Evolutionary conservation across 2,113 vertebrate genomes (phyloP), one percentile per base, ranked within the genome.

Genomic region (Pontoporia blainvillei): DNA sequence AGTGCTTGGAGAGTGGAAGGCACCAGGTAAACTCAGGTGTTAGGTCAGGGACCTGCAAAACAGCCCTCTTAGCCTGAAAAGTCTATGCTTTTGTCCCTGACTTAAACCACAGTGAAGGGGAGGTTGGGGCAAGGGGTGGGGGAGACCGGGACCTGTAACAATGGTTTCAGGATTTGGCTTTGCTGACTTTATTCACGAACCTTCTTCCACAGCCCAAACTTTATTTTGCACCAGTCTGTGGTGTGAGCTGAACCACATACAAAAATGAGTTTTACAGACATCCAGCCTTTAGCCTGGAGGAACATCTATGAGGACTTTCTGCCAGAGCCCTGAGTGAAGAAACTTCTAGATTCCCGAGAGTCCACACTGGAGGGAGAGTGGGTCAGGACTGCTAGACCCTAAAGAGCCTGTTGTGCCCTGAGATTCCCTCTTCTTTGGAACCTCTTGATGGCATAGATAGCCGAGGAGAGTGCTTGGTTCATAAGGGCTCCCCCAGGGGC

Each of bases 91-190:
- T 76, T 36, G 71, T 76, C 71, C 61, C 4, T 57, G 59, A 66
- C 21, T 6, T 39, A 67, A 13, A 52, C 14, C 29, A 6, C 15
- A 29, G n/a, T 5, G 61, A 69, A 79, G 36, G 34, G 73, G 25
- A 27, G 44, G 5, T 75, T 17, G 4, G 3, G 15, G 39, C 10
- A 14, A 14, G 54, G 18, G 23, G 1, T 0, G 0, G 12, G 39
- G n/a, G 14, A 15, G 59, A 11, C 59, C 2, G 13, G 29, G 18
- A 5, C 59, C 49, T 64, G 3, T 12, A 8, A 36, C 15, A 4
- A 0, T 10, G n/a, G 12, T 59, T 67, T 86, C 57, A 61, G 46
- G 66, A 6, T 17, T 57, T 59, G 44, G 8, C 71, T 92, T 92
- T 49, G 62, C 21, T 59, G 54, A 66, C 66, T 71, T 31, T 61